Percentiles rank a stretch among this genome's conserved stretches.
These are phyloP conservation scores for Campaea margaritaria DNA, from an alignment of 2,888 invertebrate species.

Conservation along the genomic window DNA sequence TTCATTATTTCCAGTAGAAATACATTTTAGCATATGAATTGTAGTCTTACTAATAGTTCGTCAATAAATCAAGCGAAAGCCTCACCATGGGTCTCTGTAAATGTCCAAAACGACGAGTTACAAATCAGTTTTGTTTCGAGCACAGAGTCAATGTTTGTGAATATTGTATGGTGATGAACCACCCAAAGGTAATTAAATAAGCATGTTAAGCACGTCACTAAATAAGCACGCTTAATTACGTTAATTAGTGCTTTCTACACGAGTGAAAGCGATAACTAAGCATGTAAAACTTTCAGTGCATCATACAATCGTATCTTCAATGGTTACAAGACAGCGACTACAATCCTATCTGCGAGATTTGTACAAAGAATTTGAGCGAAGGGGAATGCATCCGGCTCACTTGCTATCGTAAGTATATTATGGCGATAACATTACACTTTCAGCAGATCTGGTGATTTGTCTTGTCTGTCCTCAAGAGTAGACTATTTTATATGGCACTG, in stretches of 20 bases:
- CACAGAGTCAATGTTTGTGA: constrained; percentile 99
- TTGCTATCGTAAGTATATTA: constrained; percentile 93
- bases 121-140: constrained; percentile 99
- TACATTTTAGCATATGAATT: constrained; percentile 5
- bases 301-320: constrained; percentile 98
- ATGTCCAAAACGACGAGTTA: constrained; percentile 98
- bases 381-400: constrained; percentile 95
- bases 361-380: constrained; percentile 91
- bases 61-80: constrained; percentile 25
- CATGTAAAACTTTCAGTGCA: constrained; percentile 89
- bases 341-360: constrained; percentile 96
- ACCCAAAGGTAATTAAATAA: constrained; percentile 95
- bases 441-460: too few relatives aligned
- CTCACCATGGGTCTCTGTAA: constrained; percentile 97
- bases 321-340: constrained; percentile 99
- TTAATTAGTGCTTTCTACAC: not conserved
- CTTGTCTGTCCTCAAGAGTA: too few relatives aligned
- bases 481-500: too few relatives aligned
- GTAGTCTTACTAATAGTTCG: constrained; percentile 27
- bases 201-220: too few relatives aligned
- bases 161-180: constrained; percentile 98
- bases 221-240: not conserved
- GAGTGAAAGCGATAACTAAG: constrained; percentile 10
- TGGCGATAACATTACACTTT: not conserved
- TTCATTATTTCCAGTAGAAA: constrained; percentile 21